Evolutionary conservation across 2,888 invertebrate genomes (phyloP).

Genomic region (Phlogophora meticulosa): DNA sequence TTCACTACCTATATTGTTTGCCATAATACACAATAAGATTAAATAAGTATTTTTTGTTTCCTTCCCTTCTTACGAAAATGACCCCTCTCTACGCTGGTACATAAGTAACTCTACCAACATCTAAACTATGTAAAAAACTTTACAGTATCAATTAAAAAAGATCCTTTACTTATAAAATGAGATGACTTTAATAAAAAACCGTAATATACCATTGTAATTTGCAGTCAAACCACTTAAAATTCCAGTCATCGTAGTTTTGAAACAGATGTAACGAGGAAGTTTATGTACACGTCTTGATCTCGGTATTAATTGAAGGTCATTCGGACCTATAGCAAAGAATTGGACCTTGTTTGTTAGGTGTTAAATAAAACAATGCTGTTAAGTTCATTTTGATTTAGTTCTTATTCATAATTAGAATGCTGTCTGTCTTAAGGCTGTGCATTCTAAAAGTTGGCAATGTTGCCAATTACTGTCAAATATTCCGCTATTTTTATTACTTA

Average conservation of each 20-base stretch:
- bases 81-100: no score
- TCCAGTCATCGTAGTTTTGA: conserved; percentile 19
- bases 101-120: no score
- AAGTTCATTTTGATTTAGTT: conserved; percentile 3
- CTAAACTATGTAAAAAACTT: no score
- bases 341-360: conserved; percentile 32
- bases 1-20: no score
- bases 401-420: not conserved
- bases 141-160: not conserved
- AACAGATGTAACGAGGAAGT: conserved; percentile 45
- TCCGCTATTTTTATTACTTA: no score
- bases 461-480: no score
- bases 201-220: conserved; percentile 17
- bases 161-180: no score
- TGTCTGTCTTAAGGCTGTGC: no score
- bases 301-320: conserved; percentile 46
- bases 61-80: no score
- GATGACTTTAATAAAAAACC: conserved; percentile 15
- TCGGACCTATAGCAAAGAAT: not conserved
- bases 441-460: no score
- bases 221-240: conserved; percentile 35
- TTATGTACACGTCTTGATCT: conserved; percentile 31
- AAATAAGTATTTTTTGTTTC: no score
- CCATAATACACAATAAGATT: no score
- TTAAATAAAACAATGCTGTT: conserved; percentile 17